Evolutionary conservation across 2,888 invertebrate species (phyloP).

Genomic region (Nomada fucata): DNA sequence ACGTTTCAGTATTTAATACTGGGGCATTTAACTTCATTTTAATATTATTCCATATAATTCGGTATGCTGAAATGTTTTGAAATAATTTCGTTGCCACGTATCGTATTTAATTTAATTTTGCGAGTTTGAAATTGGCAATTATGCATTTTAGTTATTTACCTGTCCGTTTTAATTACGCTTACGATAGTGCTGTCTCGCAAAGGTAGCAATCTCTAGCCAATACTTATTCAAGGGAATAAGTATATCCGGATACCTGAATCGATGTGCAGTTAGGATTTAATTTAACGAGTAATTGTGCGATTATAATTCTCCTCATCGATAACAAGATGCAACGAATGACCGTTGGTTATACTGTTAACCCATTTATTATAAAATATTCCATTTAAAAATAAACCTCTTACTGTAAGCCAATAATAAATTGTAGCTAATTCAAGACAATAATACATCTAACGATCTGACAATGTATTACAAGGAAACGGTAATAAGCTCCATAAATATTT

Average conservation of each 20-base stretch:
- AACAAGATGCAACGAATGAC: neutral
- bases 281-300: slow-evolving; percentile 19
- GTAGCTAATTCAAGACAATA: neutral
- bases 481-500: neutral
- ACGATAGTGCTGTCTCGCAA: neutral
- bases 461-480: neutral
- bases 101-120: neutral
- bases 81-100: neutral
- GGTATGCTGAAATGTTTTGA: neutral
- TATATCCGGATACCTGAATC: slow-evolving; percentile 21
- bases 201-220: neutral
- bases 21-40: no score
- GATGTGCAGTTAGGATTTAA: slow-evolving; percentile 23
- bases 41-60: neutral
- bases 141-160: neutral
- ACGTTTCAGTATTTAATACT: no score
- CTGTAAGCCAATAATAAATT: no score
- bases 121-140: neutral
- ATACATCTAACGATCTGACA: neutral
- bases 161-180: slow-evolving; percentile 23
- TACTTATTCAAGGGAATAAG: slow-evolving; percentile 21
- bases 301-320: slow-evolving; percentile 10
- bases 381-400: neutral
- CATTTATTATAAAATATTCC: neutral
- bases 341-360: neutral